phyloP scores from a whole-genome alignment of 1,140 invertebrate species.

The Penaeus japonicus region DNA sequence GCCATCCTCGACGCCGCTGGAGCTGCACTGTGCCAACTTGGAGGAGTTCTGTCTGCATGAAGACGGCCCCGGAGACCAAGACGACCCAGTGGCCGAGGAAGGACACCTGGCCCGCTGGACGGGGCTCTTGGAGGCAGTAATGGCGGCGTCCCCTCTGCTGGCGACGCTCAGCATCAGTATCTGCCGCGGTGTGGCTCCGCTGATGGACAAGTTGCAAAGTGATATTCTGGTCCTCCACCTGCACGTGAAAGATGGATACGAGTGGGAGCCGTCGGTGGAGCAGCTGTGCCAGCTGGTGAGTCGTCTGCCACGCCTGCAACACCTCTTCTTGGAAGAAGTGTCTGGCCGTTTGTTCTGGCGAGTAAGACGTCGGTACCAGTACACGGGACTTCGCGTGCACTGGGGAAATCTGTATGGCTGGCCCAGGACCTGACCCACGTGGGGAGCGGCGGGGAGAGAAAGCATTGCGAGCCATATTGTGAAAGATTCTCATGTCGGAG shows the following conservation, averaged over 20 bases:
- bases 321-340: constrained; percentile 46
- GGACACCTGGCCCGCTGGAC: constrained; percentile 14
- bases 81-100: constrained; percentile 19
- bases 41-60: constrained; percentile 42
- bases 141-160: constrained; percentile 22
- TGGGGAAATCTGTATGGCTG: constrained; percentile 52
- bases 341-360: constrained; percentile 39
- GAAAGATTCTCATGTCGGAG: too few relatives aligned
- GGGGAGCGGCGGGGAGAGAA: too few relatives aligned
- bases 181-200: constrained; percentile 25
- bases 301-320: constrained; percentile 54
- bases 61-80: constrained; percentile 35
- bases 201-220: constrained; percentile 30
- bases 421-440: constrained; percentile 30
- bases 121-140: constrained; percentile 22
- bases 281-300: constrained; percentile 25
- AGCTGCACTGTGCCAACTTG: constrained; percentile 1
- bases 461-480: too few relatives aligned
- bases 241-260: constrained; percentile 31
- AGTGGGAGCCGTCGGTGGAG: constrained; percentile 30
- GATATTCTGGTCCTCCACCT: constrained; percentile 32
- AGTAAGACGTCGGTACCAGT: constrained; percentile 13
- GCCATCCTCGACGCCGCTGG: neutral
- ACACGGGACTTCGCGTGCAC: constrained; percentile 20
- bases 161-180: constrained; percentile 36